These are phyloP conservation scores for Xenopus laevis DNA, from an alignment of 2,113 vertebrate species.

Conservation along the genomic window DNA sequence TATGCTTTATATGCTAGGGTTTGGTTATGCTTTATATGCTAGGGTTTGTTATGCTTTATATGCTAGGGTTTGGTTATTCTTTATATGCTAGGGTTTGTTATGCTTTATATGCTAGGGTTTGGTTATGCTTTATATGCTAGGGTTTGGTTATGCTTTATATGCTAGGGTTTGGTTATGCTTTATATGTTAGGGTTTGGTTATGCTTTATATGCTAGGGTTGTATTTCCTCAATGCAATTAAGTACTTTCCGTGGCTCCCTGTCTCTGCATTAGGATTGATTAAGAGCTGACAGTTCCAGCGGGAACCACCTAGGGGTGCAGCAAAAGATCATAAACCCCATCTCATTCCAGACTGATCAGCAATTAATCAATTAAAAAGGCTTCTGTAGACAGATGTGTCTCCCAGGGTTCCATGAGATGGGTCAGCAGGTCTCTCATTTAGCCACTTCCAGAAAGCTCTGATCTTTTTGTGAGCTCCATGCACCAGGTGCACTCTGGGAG, in stretches of 20 bases:
- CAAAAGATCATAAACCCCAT: conserved; percentile 47
- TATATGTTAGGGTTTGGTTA: conserved; percentile 4
- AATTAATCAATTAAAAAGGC: conserved; percentile 52
- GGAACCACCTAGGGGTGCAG: conserved; percentile 49
- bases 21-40: conserved; percentile 49
- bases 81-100: conserved; percentile 51
- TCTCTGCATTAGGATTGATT: conserved; percentile 49
- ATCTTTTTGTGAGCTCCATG: not conserved
- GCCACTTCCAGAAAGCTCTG: not conserved
- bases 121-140: too few relatives aligned
- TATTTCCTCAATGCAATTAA: conserved; percentile 48
- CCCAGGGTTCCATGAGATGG: conserved; percentile 24
- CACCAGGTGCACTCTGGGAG: not conserved
- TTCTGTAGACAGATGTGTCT: conserved; percentile 32
- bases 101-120: too few relatives aligned
- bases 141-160: conserved; percentile 46
- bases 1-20: too few relatives aligned
- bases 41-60: conserved; percentile 8
- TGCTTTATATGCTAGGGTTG: conserved; percentile 50
- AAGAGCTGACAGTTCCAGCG: conserved; percentile 50
- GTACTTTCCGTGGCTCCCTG: conserved; percentile 44
- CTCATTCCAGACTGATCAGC: conserved; percentile 43
- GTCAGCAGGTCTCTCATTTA: conserved; percentile 28
- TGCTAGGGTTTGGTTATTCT: conserved; percentile 24
- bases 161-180: conserved; percentile 19